Conservation (phyloP, 2,797 vertebrate species). For the Fundulus diaphanus region DNA sequence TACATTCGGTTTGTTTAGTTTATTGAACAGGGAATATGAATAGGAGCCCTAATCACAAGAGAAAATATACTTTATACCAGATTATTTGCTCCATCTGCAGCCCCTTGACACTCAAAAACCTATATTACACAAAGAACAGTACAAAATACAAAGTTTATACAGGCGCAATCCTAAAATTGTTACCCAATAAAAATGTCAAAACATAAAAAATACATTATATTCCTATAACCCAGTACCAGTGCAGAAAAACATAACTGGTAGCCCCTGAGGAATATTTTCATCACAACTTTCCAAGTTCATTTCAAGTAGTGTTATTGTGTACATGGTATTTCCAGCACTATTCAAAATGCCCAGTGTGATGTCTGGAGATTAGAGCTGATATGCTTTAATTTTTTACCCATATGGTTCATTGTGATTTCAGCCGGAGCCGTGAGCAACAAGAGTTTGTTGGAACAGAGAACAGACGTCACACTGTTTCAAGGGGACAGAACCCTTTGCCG, state of each 20-base stretch:
- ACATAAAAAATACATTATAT: not conserved
- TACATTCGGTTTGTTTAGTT: not conserved
- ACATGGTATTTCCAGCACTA: not conserved
- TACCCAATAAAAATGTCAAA: not conserved
- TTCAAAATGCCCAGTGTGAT: too few species aligned
- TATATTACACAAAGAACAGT: not conserved
- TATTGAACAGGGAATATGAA: not conserved
- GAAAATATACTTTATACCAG: not conserved
- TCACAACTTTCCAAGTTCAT: not conserved
- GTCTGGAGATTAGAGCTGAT: too few species aligned
- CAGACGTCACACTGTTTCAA: not conserved
- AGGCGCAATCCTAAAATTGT: not conserved
- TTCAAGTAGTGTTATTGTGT: not conserved
- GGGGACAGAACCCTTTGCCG: not conserved
- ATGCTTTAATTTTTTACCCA: not conserved
- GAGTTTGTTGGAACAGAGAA: not conserved
- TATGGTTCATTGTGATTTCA: not conserved
- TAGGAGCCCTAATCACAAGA: not conserved
- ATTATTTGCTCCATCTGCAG: not conserved
- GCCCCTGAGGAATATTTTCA: not conserved
- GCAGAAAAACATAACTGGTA: not conserved
- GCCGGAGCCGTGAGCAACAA: not conserved
- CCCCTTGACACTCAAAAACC: not conserved
- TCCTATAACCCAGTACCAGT: not conserved
- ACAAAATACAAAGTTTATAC: not conserved